A percentile compares a stretch with the other conserved stretches of the same genome.
Evolutionary conservation across 2,888 invertebrate species (phyloP).

Genomic region (Acanthopleura granulata): DNA sequence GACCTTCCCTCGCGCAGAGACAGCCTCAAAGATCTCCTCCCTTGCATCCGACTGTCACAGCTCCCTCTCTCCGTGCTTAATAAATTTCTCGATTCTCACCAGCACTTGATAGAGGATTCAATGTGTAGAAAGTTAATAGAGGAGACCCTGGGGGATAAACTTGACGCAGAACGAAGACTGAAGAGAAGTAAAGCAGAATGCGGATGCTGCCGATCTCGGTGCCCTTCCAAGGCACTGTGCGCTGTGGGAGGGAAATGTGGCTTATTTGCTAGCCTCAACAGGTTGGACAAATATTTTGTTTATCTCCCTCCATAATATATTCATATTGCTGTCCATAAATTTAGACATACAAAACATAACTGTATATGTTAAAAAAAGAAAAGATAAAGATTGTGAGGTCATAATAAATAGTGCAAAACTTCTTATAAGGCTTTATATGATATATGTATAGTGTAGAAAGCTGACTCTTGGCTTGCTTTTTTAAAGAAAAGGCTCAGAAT

Average conservation of each 20-base stretch:
- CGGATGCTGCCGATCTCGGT: not conserved
- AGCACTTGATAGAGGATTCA: not conserved
- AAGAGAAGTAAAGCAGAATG: not conserved
- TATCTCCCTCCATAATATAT: too few species aligned
- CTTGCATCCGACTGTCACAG: not conserved
- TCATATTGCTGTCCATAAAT: too few species aligned
- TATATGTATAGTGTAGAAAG: too few species aligned
- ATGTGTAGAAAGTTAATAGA: conserved; percentile 1
- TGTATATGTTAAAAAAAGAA: too few species aligned
- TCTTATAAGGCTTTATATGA: too few species aligned
- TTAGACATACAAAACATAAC: too few species aligned
- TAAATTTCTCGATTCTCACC: conserved; percentile 1
- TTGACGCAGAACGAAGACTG: not conserved
- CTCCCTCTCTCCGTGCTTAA: not conserved
- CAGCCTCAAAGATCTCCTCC: not conserved
- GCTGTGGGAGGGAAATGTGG: conserved; percentile 7
- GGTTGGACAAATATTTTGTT: not conserved
- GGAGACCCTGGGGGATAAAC: not conserved
- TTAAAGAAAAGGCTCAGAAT: too few species aligned
- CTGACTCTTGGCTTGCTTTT: too few species aligned
- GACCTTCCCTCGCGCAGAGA: not conserved
- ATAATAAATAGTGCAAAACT: too few species aligned
- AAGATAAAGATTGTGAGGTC: too few species aligned
- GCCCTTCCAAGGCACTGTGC: not conserved
- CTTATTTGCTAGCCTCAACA: conserved; percentile 6